Evolutionary conservation across 92 coral and sea anemone species (phyloP).

Genomic region (Montipora capitata): DNA sequence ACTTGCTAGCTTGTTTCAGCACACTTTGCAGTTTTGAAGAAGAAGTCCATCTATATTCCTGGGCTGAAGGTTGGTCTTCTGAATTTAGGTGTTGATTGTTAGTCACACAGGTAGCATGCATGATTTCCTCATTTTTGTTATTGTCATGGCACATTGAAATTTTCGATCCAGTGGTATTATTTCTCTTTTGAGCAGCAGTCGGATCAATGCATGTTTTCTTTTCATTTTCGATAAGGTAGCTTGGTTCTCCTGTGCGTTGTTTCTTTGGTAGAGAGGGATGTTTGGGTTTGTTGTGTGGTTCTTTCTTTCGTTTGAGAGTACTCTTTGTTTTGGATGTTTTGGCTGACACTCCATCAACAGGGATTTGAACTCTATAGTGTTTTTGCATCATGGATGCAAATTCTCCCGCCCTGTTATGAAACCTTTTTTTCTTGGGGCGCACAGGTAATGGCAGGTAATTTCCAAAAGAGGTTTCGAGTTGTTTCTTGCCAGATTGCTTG

Average conservation of each 20-base stretch:
- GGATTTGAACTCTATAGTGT: slow-evolving; percentile 21
- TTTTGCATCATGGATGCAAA: slow-evolving; percentile 68
- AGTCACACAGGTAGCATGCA: too few species aligned
- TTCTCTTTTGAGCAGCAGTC: not conserved
- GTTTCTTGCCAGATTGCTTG: not conserved
- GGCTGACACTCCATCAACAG: slow-evolving; percentile 8
- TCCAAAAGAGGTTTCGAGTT: not conserved
- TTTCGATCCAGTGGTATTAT: not conserved
- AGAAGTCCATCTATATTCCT: too few species aligned
- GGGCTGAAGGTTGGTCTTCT: too few species aligned
- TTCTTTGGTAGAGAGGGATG: not conserved
- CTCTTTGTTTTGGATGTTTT: not conserved
- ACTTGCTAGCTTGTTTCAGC: too few species aligned
- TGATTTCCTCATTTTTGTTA: too few species aligned
- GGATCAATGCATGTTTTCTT: not conserved
- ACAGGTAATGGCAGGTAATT: slow-evolving; percentile 59
- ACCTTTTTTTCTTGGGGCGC: slow-evolving; percentile 56
- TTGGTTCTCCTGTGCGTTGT: too few species aligned
- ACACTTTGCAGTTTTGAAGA: too few species aligned
- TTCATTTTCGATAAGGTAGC: not conserved
- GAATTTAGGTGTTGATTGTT: too few species aligned
- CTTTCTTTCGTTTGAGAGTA: not conserved
- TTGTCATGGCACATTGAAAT: too few species aligned
- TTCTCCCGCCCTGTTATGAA: slow-evolving; percentile 39
- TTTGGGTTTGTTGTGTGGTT: too few species aligned